Percentiles rank a stretch among this genome's conserved stretches.
These are phyloP conservation scores for Daphoenositta chrysoptera DNA, from an alignment of 2,113 vertebrate species.

Conservation along the genomic window DNA sequence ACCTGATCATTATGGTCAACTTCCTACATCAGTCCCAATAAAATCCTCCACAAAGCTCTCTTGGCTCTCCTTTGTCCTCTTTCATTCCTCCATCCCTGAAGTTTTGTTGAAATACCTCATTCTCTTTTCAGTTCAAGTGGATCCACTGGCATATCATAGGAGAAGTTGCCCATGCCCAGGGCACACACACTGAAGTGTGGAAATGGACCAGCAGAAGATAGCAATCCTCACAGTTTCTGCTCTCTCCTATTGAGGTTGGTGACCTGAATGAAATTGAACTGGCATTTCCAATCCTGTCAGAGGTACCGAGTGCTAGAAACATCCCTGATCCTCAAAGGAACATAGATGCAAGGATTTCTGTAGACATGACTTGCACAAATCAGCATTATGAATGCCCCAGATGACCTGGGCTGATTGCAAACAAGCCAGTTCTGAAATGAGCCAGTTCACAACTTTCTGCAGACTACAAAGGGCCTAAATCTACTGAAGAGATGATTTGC, in stretches of 20 bases:
- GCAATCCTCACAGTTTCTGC: not conserved
- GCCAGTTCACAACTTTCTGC: not conserved
- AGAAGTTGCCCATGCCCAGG: not conserved
- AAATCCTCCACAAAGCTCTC: not conserved
- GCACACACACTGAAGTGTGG: not conserved
- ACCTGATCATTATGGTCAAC: accelerated
- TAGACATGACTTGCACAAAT: not conserved
- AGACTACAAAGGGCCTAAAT: not conserved
- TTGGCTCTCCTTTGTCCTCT: not conserved
- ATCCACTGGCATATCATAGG: not conserved
- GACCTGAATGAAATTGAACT: not conserved
- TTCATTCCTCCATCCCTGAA: not conserved
- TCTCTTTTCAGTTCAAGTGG: not conserved
- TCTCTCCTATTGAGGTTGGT: not conserved
- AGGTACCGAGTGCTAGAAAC: not conserved
- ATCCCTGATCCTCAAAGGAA: not conserved
- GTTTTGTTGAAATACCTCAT: not conserved
- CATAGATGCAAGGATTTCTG: not conserved
- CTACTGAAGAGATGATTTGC: not conserved
- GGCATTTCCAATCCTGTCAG: not conserved
- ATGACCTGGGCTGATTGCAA: not conserved
- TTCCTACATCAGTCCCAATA: not conserved
- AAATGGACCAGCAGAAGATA: not conserved
- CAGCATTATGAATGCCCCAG: not conserved
- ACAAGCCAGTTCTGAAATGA: not conserved